Evolutionary conservation across 2,888 invertebrate genomes (phyloP).

Genomic region (Chrysolina oricalcia): DNA sequence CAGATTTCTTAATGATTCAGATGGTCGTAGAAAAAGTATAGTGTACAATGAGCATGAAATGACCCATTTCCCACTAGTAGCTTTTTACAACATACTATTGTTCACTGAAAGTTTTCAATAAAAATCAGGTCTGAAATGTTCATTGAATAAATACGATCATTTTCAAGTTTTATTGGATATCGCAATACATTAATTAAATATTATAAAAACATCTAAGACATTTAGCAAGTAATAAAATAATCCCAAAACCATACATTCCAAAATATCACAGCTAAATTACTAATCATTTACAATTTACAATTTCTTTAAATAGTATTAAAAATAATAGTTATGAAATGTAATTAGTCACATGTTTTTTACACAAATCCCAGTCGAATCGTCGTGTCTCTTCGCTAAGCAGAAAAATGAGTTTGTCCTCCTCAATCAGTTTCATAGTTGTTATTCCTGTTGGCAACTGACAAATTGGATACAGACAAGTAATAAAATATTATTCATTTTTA

Average conservation of each 20-base stretch:
- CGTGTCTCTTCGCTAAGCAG: conserved; percentile 10
- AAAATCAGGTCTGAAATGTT: too few relatives aligned
- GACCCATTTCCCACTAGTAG: too few relatives aligned
- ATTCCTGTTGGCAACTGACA: background rate
- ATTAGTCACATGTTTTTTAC: conserved; percentile 9
- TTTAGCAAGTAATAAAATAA: conserved; percentile 42
- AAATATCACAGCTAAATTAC: conserved; percentile 74
- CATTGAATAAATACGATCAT: background rate
- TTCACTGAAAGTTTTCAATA: background rate
- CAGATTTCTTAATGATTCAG: too few relatives aligned
- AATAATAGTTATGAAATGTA: conserved; percentile 14
- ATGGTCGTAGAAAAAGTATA: too few relatives aligned
- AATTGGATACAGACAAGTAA: background rate
- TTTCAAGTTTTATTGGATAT: conserved; percentile 32
- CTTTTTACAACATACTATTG: too few relatives aligned
- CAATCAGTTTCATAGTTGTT: too few relatives aligned
- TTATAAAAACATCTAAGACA: conserved; percentile 35
- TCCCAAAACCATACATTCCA: conserved; percentile 59
- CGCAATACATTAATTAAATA: conserved; percentile 43
- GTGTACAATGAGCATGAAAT: too few relatives aligned
- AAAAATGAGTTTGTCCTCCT: background rate
- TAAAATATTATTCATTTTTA: background rate
- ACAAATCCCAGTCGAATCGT: conserved; percentile 4
- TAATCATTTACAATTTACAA: conserved; percentile 65
- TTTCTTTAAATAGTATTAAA: conserved; percentile 17